Percentiles rank a stretch among this genome's conserved stretches.
Evolutionary conservation across 2,888 invertebrate genomes (phyloP).

Genomic region (Oligia fasciuncula): DNA sequence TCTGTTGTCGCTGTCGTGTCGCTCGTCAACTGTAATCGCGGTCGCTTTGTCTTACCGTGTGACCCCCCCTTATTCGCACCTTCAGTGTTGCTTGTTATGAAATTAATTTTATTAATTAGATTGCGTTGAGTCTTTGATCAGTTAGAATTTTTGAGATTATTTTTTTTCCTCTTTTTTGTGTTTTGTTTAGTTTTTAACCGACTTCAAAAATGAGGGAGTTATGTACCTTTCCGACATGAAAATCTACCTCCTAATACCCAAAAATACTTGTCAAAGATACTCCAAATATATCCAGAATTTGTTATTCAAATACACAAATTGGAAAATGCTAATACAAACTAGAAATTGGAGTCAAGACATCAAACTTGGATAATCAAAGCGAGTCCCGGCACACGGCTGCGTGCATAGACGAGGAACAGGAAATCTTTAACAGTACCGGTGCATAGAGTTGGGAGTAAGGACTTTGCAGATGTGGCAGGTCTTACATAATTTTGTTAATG

Average conservation of each 20-base stretch:
- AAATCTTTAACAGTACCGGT: slow-evolving; percentile 66
- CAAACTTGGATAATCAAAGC: slow-evolving; percentile 89
- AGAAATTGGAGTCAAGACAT: slow-evolving; percentile 82
- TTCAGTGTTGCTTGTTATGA: slow-evolving; percentile 54
- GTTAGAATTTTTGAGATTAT: neutral
- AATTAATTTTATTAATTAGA: slow-evolving; percentile 65
- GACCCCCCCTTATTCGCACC: slow-evolving; percentile 68
- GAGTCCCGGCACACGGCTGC: slow-evolving; percentile 68
- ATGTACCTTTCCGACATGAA: neutral
- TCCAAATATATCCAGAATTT: slow-evolving; percentile 54
- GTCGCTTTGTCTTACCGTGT: slow-evolving; percentile 78
- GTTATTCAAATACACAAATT: slow-evolving; percentile 82
- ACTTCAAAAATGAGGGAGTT: neutral
- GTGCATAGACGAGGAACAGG: slow-evolving; percentile 71
- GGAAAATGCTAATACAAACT: slow-evolving; percentile 85
- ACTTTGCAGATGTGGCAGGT: slow-evolving; percentile 35
- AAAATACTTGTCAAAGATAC: slow-evolving; percentile 31
- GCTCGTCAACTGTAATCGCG: slow-evolving; percentile 82
- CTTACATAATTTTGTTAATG: neutral
- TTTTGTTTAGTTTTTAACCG: neutral
- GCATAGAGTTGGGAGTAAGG: slow-evolving; percentile 47
- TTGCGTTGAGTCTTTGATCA: neutral
- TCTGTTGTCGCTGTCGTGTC: slow-evolving; percentile 78
- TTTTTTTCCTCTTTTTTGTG: rapidly evolving
- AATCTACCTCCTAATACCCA: neutral